Conservation (phyloP, 2,113 vertebrate species). For the Steatornis caripensis region DNA sequence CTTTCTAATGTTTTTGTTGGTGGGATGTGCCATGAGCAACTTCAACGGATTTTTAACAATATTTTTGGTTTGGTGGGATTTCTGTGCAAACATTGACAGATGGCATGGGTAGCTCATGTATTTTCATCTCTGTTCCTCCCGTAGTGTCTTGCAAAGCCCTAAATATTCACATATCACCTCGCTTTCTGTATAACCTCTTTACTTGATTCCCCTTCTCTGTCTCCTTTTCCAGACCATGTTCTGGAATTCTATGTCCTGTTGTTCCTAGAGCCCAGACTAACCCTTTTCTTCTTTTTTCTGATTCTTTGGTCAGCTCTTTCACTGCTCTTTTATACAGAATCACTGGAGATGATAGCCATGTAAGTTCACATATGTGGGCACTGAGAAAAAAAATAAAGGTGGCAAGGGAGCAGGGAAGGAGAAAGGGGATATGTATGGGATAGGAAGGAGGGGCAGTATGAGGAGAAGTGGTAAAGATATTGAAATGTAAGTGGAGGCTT, state of each 20-base stretch:
- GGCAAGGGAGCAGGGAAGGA: neutral
- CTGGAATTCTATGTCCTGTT: neutral
- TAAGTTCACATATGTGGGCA: neutral
- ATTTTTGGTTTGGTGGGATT: slow-evolving; percentile 47
- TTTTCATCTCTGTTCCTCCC: slow-evolving; percentile 12
- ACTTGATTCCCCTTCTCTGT: neutral
- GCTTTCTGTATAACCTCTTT: neutral
- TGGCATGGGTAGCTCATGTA: slow-evolving; percentile 7
- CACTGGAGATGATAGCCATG: neutral
- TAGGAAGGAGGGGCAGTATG: neutral
- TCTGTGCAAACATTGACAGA: slow-evolving; percentile 48
- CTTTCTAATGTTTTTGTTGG: slow-evolving; percentile 16
- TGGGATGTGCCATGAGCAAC: slow-evolving; percentile 26
- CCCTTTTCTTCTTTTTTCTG: neutral
- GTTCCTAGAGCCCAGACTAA: neutral
- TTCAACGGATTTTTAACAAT: slow-evolving; percentile 23
- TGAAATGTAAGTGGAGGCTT: neutral
- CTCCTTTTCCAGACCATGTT: neutral
- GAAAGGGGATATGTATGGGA: neutral
- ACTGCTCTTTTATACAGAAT: neutral
- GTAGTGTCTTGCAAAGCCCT: neutral
- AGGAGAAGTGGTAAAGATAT: neutral
- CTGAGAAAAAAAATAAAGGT: neutral
- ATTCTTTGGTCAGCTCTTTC: neutral
- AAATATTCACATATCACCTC: neutral